These are phyloP conservation scores for Gyps fulvus DNA, from an alignment of 2,113 vertebrate genomes.

Conservation along the genomic window DNA sequence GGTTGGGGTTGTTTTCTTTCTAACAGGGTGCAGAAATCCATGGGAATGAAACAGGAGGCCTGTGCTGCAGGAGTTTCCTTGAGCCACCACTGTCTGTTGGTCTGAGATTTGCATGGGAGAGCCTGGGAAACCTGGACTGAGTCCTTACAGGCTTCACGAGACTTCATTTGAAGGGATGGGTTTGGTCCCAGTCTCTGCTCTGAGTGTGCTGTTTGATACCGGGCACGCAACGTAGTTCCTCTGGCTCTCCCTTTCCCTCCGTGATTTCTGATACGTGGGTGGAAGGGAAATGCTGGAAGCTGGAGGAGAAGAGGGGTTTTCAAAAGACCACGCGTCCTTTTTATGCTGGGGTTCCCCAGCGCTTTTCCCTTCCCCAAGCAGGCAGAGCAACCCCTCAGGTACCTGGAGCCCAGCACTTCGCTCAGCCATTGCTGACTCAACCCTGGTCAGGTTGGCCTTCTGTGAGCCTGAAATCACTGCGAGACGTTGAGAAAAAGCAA, in stretches of 20 bases:
- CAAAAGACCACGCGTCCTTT: background rate
- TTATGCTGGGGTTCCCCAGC: background rate
- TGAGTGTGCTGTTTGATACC: background rate
- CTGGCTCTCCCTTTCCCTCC: background rate
- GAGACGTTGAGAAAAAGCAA: background rate
- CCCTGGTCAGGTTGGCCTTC: fast-evolving
- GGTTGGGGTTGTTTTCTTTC: background rate
- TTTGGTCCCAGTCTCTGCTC: background rate
- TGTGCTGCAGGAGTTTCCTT: background rate
- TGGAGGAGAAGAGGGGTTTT: background rate
- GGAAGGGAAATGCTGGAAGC: background rate
- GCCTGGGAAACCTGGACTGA: background rate
- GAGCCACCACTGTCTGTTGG: background rate
- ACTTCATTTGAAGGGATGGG: background rate
- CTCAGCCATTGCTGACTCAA: background rate
- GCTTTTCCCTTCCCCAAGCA: background rate
- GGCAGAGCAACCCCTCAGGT: background rate
- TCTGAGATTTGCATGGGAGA: background rate
- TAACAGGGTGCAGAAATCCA: background rate
- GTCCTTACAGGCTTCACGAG: background rate
- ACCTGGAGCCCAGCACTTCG: background rate
- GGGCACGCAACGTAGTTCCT: fast-evolving
- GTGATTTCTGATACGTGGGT: background rate
- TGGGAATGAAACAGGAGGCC: background rate
- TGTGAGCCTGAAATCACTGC: background rate